Base-by-base conservation (phyloP, 2,113 vertebrate genomes). In the Clarias batrachus region DNA sequence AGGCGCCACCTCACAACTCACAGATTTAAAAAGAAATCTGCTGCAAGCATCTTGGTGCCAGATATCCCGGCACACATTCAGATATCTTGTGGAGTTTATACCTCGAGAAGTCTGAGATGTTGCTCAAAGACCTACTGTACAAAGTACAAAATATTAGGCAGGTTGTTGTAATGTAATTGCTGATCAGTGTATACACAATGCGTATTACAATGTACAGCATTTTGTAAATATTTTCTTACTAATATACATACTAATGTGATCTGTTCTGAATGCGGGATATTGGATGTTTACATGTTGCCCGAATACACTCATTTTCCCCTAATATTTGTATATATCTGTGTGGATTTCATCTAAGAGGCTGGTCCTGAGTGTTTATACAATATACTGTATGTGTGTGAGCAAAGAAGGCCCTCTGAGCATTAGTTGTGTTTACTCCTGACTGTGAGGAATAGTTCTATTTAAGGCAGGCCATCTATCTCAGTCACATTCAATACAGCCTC, bases 391-490 rank as follows among this genome's bases (percentile, higher is more conserved):
- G 57, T 68, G 48, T 73, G 79, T 82, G 68, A 82, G 65, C 57
- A 87, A 81, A 90, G 88, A 85, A 85, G 80, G 81, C 60, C 91
- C 88, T 90, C 82, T 90, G 90, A 91, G 89, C 90, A 89, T 87
- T 91, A 91, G 90, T 88, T 91, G 90, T 91, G 83, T 88, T 92
- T 85, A 91, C 91, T 90, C 81, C 83, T 90, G 90, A 90, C 88
- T 90, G 88, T 91, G 91, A 93, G 90, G 82, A 91, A 92, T 90
- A 88, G 92, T 91, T 92, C 90, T 92, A 92, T 93, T 92, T 93
- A 91, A 90, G 82, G 88, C 81, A 90, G 88, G 86, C 88, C 91
- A 92, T 94, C 90, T 93, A 90, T 93, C 92, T 93, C 89, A 91
- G 90, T 93, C 92, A 90, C 91, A 89, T 90, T 89, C 91, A 89